phyloP scores from a whole-genome alignment of 2,797 vertebrate genomes.

The Acrossocheilus fasciatus region DNA sequence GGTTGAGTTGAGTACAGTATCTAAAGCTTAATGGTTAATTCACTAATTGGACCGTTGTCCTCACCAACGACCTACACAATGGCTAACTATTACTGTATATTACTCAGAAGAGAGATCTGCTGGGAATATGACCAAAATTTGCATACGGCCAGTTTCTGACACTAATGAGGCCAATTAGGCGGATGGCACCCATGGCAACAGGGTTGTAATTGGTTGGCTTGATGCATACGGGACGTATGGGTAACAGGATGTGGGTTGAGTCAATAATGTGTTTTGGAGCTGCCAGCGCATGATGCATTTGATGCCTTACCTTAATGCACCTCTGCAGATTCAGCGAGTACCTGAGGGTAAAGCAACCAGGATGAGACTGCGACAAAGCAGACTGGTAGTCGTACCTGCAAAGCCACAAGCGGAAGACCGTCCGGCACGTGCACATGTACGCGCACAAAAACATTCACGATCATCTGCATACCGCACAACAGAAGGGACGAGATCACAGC shows the following conservation, averaged over 20 bases:
- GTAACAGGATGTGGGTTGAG: slow-evolving; percentile 66
- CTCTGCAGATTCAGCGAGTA: slow-evolving; percentile 42
- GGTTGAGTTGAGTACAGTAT: slow-evolving; percentile 54
- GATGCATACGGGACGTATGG: slow-evolving; percentile 61
- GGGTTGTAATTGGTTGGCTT: slow-evolving; percentile 73
- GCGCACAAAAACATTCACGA: slow-evolving; percentile 22
- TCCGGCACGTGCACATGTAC: slow-evolving; percentile 27
- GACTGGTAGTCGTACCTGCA: slow-evolving; percentile 57
- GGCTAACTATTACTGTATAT: slow-evolving; percentile 58
- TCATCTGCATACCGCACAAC: slow-evolving; percentile 37
- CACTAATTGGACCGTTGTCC: slow-evolving; percentile 62
- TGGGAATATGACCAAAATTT: slow-evolving; percentile 72
- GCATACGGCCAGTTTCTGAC: slow-evolving; percentile 73
- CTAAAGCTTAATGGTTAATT: slow-evolving; percentile 61
- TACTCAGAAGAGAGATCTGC: slow-evolving; percentile 65
- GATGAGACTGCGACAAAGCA: slow-evolving; percentile 58
- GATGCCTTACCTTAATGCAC: slow-evolving; percentile 45
- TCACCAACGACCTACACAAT: slow-evolving; percentile 54
- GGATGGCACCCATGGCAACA: slow-evolving; percentile 77
- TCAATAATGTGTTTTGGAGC: slow-evolving; percentile 44
- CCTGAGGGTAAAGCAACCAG: slow-evolving; percentile 49
- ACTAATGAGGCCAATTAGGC: slow-evolving; percentile 78
- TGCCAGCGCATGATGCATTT: slow-evolving; percentile 37
- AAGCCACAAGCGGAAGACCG: slow-evolving; percentile 28
- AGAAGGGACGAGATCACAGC: neutral